These are phyloP conservation scores for Alauda arvensis DNA, from an alignment of 2,797 vertebrate genomes.

Conservation along the genomic window DNA sequence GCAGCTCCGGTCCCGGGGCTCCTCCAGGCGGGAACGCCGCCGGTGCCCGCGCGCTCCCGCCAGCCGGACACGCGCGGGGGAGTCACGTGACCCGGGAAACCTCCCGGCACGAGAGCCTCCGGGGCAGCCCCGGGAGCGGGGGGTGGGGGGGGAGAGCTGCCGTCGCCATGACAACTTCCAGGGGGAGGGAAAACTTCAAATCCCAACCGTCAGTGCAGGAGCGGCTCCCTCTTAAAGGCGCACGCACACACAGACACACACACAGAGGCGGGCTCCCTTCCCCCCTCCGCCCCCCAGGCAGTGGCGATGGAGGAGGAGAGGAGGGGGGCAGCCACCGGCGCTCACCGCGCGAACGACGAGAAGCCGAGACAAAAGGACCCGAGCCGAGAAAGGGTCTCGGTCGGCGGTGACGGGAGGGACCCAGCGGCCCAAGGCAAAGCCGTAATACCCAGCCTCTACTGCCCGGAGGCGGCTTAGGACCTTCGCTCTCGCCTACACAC, in stretches of 20 bases:
- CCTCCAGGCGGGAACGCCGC: neutral
- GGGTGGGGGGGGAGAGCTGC: neutral
- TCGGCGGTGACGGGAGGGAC: neutral
- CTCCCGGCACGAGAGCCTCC: neutral
- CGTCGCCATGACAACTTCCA: constrained; percentile 62
- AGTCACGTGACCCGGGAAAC: neutral
- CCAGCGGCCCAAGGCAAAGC: neutral
- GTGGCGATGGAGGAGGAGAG: constrained; percentile 46
- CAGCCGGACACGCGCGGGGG: neutral
- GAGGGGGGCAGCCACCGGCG: constrained; percentile 25
- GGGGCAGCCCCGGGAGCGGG: neutral
- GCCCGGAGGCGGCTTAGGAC: neutral
- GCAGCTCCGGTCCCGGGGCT: neutral
- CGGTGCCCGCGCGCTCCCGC: neutral
- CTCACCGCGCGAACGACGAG: neutral
- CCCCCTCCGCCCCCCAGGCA: constrained; percentile 19
- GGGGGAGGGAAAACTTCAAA: constrained; percentile 77
- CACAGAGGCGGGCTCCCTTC: constrained; percentile 16
- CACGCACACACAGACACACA: constrained; percentile 14
- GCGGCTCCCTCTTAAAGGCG: constrained; percentile 73
- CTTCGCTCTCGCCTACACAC: neutral
- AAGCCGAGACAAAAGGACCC: constrained; percentile 36
- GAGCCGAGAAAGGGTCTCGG: neutral
- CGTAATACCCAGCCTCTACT: neutral
- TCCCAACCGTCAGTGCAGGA: constrained; percentile 78